These are phyloP conservation scores for Bathynomus jamesi DNA, from an alignment of 1,140 invertebrate species.

Conservation along the genomic window DNA sequence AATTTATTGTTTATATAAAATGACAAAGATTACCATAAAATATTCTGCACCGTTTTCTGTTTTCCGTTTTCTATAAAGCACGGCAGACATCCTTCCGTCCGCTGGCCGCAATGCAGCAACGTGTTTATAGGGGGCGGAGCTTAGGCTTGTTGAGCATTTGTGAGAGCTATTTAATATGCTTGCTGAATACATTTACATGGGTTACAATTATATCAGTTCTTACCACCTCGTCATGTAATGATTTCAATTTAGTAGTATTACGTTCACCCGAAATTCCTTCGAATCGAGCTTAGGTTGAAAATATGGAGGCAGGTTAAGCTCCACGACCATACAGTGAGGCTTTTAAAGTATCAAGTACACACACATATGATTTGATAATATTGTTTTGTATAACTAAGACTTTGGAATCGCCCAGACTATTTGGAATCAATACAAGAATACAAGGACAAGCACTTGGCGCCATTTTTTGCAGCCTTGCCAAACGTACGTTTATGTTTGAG, in stretches of 20 bases:
- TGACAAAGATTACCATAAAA: not conserved
- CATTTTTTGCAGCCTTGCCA: not conserved
- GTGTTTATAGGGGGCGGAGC: not conserved
- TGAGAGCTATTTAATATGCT: not conserved
- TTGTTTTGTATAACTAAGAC: not conserved
- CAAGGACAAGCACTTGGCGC: not conserved
- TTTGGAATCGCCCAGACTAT: not conserved
- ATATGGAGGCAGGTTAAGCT: too few species aligned
- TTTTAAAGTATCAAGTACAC: not conserved
- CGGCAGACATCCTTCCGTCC: not conserved
- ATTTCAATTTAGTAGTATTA: not conserved
- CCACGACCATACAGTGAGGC: too few species aligned
- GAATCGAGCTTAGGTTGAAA: not conserved
- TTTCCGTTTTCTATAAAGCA: not conserved
- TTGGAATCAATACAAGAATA: conserved; percentile 1
- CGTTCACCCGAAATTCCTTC: not conserved
- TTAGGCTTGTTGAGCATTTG: not conserved
- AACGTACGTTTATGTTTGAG: not conserved
- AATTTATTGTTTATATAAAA: not conserved
- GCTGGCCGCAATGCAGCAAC: not conserved
- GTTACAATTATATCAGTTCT: not conserved
- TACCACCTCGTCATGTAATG: too few species aligned
- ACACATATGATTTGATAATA: not conserved
- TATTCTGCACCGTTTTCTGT: not conserved
- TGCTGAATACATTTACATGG: not conserved